phyloP scores from a whole-genome alignment of 2,888 invertebrate genomes.

The Lasius fuliginosus region DNA sequence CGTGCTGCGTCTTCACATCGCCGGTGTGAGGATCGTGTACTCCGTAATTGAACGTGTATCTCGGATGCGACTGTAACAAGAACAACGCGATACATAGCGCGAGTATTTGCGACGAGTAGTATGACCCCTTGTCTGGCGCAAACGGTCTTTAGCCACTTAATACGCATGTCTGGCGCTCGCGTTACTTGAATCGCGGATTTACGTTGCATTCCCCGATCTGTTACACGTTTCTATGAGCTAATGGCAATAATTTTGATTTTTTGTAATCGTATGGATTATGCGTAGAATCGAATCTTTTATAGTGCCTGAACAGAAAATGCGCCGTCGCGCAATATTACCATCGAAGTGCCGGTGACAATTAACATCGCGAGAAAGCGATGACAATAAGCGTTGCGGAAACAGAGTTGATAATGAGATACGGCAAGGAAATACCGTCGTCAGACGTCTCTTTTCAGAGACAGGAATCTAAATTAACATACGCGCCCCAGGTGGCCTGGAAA shows the following conservation, averaged over 20 bases:
- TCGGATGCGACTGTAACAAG: slow-evolving; percentile 81
- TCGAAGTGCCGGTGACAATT: slow-evolving; percentile 50
- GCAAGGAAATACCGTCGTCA: slow-evolving; percentile 57
- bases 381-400: slow-evolving; percentile 63
- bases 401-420: slow-evolving; percentile 56
- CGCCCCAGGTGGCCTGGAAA: background rate
- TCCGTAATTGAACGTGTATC: slow-evolving; percentile 84
- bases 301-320: background rate
- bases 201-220: background rate
- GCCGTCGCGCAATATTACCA: slow-evolving; percentile 15
- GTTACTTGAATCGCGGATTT: background rate
- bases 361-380: slow-evolving; percentile 71
- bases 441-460: slow-evolving; percentile 54
- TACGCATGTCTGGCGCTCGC: background rate
- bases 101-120: background rate
- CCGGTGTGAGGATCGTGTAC: slow-evolving; percentile 85
- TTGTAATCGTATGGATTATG: background rate
- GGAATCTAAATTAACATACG: slow-evolving; percentile 66
- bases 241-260: background rate
- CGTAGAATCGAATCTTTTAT: background rate
- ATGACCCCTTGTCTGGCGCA: background rate
- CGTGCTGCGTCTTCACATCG: slow-evolving; percentile 84
- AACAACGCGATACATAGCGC: background rate
- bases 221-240: background rate
- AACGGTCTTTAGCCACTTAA: background rate